These are phyloP conservation scores for Paradoxurus hermaphroditus DNA, from an alignment of 2,113 vertebrate genomes.

Conservation along the genomic window DNA sequence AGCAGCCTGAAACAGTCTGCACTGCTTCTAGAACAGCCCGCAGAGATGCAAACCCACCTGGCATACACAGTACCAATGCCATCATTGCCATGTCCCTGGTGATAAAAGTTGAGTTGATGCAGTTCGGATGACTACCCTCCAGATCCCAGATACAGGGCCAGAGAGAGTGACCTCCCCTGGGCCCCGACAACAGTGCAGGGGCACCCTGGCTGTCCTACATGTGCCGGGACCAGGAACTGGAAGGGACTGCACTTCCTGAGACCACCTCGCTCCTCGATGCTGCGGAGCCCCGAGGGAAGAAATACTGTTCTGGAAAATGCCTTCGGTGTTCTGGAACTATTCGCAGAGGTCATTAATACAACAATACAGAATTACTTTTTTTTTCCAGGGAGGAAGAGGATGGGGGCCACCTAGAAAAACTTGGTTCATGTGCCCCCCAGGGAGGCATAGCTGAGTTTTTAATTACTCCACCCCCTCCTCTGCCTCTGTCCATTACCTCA, in stretches of 20 bases:
- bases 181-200: fast-evolving
- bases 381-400: background rate
- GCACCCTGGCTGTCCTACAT: fast-evolving
- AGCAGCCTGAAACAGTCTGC: background rate
- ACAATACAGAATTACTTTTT: background rate
- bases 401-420: background rate
- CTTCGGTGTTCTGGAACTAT: background rate
- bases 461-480: background rate
- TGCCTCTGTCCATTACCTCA: background rate
- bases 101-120: background rate
- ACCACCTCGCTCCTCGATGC: background rate
- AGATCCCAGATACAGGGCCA: background rate
- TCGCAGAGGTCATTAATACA: background rate
- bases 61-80: background rate
- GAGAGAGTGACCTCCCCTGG: fast-evolving
- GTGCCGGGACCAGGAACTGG: background rate
- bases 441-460: fast-evolving
- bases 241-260: fast-evolving
- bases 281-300: background rate
- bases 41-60: no score
- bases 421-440: no score
- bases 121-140: background rate
- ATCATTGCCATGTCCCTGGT: background rate
- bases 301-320: background rate
- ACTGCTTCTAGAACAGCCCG: background rate